Percentiles rank a stretch among this genome's conserved stretches.
Conservation (phyloP, 2,797 vertebrate species). For the Geotrypetes seraphini region DNA sequence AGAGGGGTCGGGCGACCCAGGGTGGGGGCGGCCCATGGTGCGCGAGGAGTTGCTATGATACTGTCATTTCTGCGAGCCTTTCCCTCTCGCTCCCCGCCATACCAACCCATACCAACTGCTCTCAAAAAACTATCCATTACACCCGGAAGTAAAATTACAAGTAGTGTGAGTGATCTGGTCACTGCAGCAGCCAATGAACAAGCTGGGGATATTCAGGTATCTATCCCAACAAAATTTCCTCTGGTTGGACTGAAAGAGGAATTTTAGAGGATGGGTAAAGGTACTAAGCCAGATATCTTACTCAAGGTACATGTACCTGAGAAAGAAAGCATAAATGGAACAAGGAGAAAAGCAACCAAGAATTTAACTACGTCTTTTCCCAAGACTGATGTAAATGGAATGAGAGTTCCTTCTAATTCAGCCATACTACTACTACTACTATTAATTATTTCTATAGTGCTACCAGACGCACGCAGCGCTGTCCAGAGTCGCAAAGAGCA, state of each 20-base stretch:
- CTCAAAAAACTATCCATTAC: too few relatives aligned
- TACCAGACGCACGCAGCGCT: not conserved
- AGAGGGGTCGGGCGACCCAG: too few relatives aligned
- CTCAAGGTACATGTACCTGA: conserved; percentile 13
- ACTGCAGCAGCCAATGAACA: not conserved
- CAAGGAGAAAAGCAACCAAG: not conserved
- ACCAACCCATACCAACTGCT: not conserved
- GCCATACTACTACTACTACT: too few relatives aligned
- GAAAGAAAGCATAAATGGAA: not conserved
- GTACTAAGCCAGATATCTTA: not conserved
- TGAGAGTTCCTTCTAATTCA: too few relatives aligned
- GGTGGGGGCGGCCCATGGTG: too few relatives aligned
- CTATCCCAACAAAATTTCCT: not conserved
- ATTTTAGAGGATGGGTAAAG: not conserved
- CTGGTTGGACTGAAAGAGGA: not conserved
- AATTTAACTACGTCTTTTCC: not conserved
- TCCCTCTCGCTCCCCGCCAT: too few relatives aligned
- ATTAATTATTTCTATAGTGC: too few relatives aligned
- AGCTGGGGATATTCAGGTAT: not conserved
- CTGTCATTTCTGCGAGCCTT: too few relatives aligned
- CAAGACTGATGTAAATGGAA: too few relatives aligned
- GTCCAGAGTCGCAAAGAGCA: not conserved
- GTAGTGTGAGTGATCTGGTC: not conserved
- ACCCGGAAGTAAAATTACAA: not conserved
- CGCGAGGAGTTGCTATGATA: too few relatives aligned